Percentiles rank a stretch among this genome's conserved stretches.
phyloP scores from a whole-genome alignment of 1,140 invertebrate genomes.

The Lepidotrigona ventralis region DNA sequence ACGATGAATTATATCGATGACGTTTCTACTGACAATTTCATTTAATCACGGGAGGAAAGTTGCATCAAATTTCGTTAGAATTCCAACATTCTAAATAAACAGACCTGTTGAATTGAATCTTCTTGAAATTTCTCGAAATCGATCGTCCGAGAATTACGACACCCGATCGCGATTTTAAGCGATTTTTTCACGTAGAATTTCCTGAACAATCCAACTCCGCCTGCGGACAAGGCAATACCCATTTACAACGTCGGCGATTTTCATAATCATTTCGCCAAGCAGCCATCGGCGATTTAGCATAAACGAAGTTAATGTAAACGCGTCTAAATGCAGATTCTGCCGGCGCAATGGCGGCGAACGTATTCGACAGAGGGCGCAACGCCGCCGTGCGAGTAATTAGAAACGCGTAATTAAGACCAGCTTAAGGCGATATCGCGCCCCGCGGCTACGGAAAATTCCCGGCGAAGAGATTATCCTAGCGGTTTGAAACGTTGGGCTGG shows the following conservation, averaged over 20 bases:
- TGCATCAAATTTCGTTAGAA: too few species aligned
- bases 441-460: conserved; percentile 21
- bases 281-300: conserved; percentile 4
- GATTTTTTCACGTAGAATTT: too few species aligned
- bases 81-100: too few species aligned
- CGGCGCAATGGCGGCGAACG: background rate
- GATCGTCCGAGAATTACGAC: too few species aligned
- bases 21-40: too few species aligned
- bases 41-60: too few species aligned
- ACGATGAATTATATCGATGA: too few species aligned
- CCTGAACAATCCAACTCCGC: too few species aligned
- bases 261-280: background rate
- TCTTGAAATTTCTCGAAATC: too few species aligned
- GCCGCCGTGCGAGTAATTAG: conserved; percentile 33
- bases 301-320: conserved; percentile 27
- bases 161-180: too few species aligned
- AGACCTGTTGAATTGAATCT: too few species aligned
- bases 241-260: background rate
- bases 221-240: background rate
- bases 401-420: conserved; percentile 43
- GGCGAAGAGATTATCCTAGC: background rate
- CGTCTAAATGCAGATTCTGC: conserved; percentile 8
- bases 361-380: background rate
- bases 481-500: background rate
- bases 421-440: conserved; percentile 31